Evolutionary conservation across 2,113 vertebrate species (phyloP), one percentile per base, ranked within the genome.

Genomic region (Hyla sarda): DNA sequence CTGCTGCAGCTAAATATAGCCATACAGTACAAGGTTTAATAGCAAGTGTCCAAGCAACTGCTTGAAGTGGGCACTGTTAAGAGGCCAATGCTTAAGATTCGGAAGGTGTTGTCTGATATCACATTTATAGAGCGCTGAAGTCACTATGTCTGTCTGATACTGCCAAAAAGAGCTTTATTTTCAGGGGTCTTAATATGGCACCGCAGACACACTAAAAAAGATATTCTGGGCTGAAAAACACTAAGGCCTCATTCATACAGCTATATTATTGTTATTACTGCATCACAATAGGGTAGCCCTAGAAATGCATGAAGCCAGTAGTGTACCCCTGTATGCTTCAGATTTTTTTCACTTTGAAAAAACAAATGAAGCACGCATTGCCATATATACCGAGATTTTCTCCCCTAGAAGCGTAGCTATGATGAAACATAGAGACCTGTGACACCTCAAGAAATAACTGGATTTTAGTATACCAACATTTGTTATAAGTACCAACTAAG

Each of bases 1-100:
- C 12, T 32, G 52, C 32, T 41, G 50, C 14, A 3, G 17, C 32
- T 79, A 79, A 58, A 79, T 58, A 79, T 79, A 79, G 52, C 76
- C 3, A n/a, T 60, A 41, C 32, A 28, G 32, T 58, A 58, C 52
- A 56, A 58, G 76, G 76, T 37, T 79, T 79, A 34, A 14, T 5
- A 37, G 52, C 50, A 54, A 77, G 75, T 30, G 28, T 54, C 75
- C 19, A 23, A 73, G 37, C 72, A 60, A 37, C 76, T 41, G 52
- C 76, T 41, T n/a, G 11, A 79, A 58, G 52, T 58, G 25, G 32
- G 30, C 19, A 58, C 6, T 52, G 75, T 78, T 8, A 30, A 56
- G 48, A 32, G 75, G 54, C 50, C 50, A 6, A 30, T 76, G 50
- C 48, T 76, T 54, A 2, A 58, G 50, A 37, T 34, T 37, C 23